Evolutionary conservation across 30 jellyfish, hydroid and myxozoan species (phyloP).

Genomic region (Calvadosia cruxmelitensis): DNA sequence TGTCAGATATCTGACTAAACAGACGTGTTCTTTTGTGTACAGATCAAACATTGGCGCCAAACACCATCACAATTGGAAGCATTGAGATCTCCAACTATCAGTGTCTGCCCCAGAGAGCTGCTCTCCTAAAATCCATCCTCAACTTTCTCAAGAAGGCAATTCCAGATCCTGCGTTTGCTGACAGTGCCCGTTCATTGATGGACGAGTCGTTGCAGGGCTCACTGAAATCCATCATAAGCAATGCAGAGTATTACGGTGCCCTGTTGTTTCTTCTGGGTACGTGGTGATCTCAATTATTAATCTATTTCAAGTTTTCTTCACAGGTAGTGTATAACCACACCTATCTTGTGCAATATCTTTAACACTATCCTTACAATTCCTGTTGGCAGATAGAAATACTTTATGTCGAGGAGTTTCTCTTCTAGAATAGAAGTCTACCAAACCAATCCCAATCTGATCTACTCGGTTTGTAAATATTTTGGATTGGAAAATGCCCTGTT

Average conservation of each 20-base stretch:
- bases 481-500: no score
- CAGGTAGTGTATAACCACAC: no score
- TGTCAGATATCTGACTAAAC: no score
- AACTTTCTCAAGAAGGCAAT: constrained; percentile 90
- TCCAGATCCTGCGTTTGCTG: constrained; percentile 98
- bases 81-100: constrained; percentile 32
- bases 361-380: not conserved
- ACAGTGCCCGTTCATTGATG: constrained; percentile 74
- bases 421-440: no score
- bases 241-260: constrained; percentile 97
- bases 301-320: no score
- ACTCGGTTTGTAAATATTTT: no score
- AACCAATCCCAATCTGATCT: no score
- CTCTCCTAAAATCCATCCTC: constrained; percentile 81
- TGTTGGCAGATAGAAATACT: no score
- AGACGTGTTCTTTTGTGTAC: not conserved
- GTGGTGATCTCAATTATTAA: no score
- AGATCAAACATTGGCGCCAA: not conserved
- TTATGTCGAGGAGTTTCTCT: no score
- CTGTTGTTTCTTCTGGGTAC: constrained; percentile 77
- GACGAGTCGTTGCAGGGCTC: constrained; percentile 82
- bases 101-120: constrained; percentile 97
- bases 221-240: constrained; percentile 74
- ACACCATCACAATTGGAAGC: not conserved
- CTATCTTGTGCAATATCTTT: no score